Base-by-base conservation (phyloP, 2,113 vertebrate genomes). In the Oncorhynchus clarkii region DNA sequence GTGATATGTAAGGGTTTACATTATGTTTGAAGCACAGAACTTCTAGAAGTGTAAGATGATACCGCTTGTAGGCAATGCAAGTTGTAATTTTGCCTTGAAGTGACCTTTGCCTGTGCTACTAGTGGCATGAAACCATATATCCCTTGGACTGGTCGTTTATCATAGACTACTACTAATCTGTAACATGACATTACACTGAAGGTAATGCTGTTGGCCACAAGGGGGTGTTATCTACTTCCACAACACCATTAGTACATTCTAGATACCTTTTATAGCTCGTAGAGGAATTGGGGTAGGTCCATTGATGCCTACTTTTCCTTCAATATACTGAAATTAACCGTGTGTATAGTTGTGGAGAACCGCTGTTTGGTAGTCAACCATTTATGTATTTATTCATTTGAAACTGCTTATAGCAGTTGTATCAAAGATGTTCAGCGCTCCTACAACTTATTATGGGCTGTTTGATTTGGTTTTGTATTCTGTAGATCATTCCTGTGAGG, bases 191-290 rank as follows among this genome's bases (percentile, higher is more conserved):
- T 65, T 54, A 67, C 22, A 39, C 0, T 0, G 31, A 5, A 59
- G 51, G 24, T 65, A 29, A 5, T 66, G 14, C 2, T 27, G 60
- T 75, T 22, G 57, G 64, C 84, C 91, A 84, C 85, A 54, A 89
- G 91, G 67, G 80, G 88, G 86, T 85, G 72, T 62, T 8, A 49
- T 80, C 27, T 79, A 77, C 71, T 34, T 51, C 45, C 51, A 26
- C 31, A 67, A 31, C 24, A 45, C 29, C 16, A 31, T 39, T 31
- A 45, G 16, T 39, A 54, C 51, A 4, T 54, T 16, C 51, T 18
- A 54, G 39, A 3, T 5, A 18, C 16, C 51, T 18, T 54, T 5
- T 54, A 54, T 54, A 18, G 51, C 4, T 3, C 7, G 5, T 7
- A 54, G 51, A 54, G 51, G 14, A 14, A 18, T 66, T 66, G 64